Conservation (phyloP, 2,797 vertebrate genomes). For the Sarcophilus harrisii region DNA sequence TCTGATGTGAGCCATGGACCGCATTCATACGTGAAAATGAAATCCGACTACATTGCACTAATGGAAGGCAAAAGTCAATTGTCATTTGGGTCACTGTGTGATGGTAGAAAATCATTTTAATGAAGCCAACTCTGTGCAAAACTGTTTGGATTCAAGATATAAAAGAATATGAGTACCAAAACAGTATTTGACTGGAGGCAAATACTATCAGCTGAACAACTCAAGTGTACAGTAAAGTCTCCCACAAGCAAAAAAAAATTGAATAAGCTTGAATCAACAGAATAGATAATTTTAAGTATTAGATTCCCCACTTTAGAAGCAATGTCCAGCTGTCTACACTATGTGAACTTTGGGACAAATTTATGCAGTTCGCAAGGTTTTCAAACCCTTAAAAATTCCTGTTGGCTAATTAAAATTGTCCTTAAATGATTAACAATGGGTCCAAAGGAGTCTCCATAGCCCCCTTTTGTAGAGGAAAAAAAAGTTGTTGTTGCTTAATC, state of each 20-base stretch:
- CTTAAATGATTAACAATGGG: slow-evolving; percentile 35
- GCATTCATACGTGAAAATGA: slow-evolving; percentile 78
- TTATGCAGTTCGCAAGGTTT: slow-evolving; percentile 37
- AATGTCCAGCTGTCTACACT: slow-evolving; percentile 55
- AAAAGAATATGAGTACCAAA: slow-evolving; percentile 78
- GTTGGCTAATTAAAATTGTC: slow-evolving; percentile 60
- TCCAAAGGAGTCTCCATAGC: not conserved
- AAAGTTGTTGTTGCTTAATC: slow-evolving; percentile 28
- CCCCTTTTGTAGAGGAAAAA: slow-evolving; percentile 27
- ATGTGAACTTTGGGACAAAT: slow-evolving; percentile 60
- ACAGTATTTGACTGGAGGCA: slow-evolving; percentile 79
- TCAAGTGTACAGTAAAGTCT: slow-evolving; percentile 77
- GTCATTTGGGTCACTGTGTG: slow-evolving; percentile 77
- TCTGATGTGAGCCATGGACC: slow-evolving; percentile 68
- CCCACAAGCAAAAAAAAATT: slow-evolving; percentile 76
- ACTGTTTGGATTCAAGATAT: slow-evolving; percentile 75
- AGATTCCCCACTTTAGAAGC: slow-evolving; percentile 71
- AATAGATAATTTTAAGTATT: slow-evolving; percentile 74
- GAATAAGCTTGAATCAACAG: slow-evolving; percentile 80
- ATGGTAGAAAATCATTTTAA: slow-evolving; percentile 81
- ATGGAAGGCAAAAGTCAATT: slow-evolving; percentile 80
- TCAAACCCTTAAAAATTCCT: slow-evolving; percentile 46
- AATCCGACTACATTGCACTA: slow-evolving; percentile 69
- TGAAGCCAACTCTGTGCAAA: slow-evolving; percentile 78
- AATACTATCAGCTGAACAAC: slow-evolving; percentile 76